A percentile compares a stretch with the other conserved stretches of the same genome.
phyloP scores from a whole-genome alignment of 2,797 vertebrate genomes.

The Karalla daura region DNA sequence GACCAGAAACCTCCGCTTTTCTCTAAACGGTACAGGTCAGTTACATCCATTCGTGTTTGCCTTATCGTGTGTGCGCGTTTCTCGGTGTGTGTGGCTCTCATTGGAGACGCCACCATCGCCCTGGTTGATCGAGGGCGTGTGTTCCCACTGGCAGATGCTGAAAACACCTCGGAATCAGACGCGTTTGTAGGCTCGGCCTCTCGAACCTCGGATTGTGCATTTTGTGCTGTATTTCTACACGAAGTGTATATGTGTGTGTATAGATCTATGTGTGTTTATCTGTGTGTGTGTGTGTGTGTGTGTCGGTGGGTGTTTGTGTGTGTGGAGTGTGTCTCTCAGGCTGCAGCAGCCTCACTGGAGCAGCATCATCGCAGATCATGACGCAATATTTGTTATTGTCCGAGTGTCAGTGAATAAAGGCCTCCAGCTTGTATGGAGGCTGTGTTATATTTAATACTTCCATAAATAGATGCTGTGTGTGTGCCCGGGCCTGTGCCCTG shows the following conservation, averaged over 20 bases:
- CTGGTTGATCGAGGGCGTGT: conserved; percentile 26
- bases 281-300: too few species aligned
- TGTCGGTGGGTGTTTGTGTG: too few species aligned
- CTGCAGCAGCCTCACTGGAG: conserved; percentile 23
- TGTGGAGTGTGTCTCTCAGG: too few species aligned
- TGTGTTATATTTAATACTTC: conserved; percentile 17
- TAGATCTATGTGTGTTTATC: too few species aligned
- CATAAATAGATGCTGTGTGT: conserved; percentile 46
- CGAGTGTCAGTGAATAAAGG: conserved; percentile 21
- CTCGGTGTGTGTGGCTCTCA: conserved; percentile 2
- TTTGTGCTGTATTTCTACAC: conserved; percentile 1
- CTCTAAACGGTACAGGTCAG: conserved; percentile 47
- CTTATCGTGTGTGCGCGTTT: neutral
- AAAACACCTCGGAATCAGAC: conserved; percentile 19
- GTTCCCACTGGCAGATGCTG: conserved; percentile 19
- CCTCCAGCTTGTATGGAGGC: conserved; percentile 12
- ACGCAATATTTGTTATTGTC: conserved; percentile 78
- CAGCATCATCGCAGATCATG: conserved; percentile 60
- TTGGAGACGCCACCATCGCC: neutral
- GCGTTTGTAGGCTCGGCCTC: conserved; percentile 18
- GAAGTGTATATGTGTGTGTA: too few species aligned
- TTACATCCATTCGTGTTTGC: neutral
- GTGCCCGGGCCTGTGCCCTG: neutral
- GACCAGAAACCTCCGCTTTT: conserved; percentile 39
- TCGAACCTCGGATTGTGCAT: conserved; percentile 3